A percentile compares a stretch with the other conserved stretches of the same genome.
Evolutionary conservation across 2,113 vertebrate species (phyloP).

Genomic region (Catharus bicknelli): DNA sequence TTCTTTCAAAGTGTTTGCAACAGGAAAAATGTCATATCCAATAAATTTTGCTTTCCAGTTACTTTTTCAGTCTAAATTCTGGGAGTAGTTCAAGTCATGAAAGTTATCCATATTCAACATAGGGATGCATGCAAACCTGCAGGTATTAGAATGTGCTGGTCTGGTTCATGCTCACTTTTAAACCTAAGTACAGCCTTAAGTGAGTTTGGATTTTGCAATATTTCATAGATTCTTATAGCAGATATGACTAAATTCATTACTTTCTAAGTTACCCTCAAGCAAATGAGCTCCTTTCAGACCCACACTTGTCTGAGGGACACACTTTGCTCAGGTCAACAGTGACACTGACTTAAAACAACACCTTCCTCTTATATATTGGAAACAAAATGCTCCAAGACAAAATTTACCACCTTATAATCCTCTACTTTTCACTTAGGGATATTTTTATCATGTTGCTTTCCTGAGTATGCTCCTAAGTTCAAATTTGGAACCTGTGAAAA

Average conservation of each 20-base stretch:
- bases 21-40: not conserved
- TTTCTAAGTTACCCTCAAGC: not conserved
- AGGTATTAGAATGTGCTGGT: not conserved
- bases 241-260: not conserved
- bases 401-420: not conserved
- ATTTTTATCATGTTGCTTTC: not conserved
- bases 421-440: not conserved
- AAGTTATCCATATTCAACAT: not conserved
- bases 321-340: not conserved
- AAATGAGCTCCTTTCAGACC: not conserved
- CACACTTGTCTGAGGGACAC: not conserved
- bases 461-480: not conserved
- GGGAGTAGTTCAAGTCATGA: not conserved
- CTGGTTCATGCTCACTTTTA: not conserved
- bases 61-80: not conserved
- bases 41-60: not conserved
- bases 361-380: not conserved
- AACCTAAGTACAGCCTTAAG: not conserved
- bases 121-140: not conserved
- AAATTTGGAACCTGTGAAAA: conserved; percentile 33
- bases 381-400: conserved; percentile 16
- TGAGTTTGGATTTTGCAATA: not conserved
- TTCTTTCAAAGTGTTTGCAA: not conserved
- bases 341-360: not conserved
- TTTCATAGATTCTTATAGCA: not conserved